Conservation (phyloP, 2,797 vertebrate genomes). For the Sphaeramia orbicularis region DNA sequence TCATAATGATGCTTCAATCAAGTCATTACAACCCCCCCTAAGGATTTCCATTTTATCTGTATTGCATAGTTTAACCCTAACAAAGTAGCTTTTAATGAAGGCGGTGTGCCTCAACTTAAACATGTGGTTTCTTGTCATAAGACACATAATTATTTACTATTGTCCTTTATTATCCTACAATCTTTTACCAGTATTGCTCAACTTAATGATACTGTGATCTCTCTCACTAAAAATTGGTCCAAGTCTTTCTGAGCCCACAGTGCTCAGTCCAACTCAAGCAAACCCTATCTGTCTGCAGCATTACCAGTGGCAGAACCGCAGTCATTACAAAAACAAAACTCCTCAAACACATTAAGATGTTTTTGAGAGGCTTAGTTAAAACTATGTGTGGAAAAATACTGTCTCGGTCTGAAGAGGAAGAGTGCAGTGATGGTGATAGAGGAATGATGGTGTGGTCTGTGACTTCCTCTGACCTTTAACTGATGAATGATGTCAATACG, state of each 20-base stretch:
- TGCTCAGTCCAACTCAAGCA: not conserved
- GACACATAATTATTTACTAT: not conserved
- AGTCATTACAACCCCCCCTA: not conserved
- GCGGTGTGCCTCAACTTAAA: not conserved
- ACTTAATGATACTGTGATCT: not conserved
- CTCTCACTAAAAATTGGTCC: not conserved
- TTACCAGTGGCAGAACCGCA: not conserved
- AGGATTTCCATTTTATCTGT: not conserved
- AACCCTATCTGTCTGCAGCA: not conserved
- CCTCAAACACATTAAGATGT: not conserved
- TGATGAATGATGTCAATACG: constrained; percentile 99
- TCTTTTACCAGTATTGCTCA: not conserved
- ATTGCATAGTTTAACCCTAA: not conserved
- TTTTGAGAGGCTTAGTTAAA: not conserved
- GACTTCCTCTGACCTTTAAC: constrained; percentile 90
- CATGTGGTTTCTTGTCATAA: not conserved
- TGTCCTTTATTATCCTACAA: not conserved
- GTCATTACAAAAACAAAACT: constrained; percentile 10
- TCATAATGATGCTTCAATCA: constrained; percentile 1
- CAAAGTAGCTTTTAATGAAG: not conserved
- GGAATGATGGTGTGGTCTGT: not conserved
- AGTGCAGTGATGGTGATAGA: too few species aligned
- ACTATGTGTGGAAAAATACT: not conserved
- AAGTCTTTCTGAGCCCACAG: not conserved
- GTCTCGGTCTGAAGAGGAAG: constrained; percentile 7